These are phyloP conservation scores for Oryctolagus cuniculus DNA, from an alignment of 2,113 vertebrate species.

Conservation along the genomic window mOryCun1.1 NC_091433.1:140842001-140842500, in stretches of 20 bases:
- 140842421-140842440: background rate
- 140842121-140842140: no score
- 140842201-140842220: slow-evolving; percentile 32
- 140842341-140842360: slow-evolving; percentile 30
- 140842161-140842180: no score
- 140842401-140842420: background rate
- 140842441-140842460: background rate
- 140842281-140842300: background rate
- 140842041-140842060: no score
- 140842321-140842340: background rate
- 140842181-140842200: background rate
- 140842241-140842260: background rate
- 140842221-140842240: background rate
- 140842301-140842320: slow-evolving; percentile 6
- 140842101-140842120: no score
- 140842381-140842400: background rate
- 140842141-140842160: no score
- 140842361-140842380: slow-evolving; percentile 14
- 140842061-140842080: no score
- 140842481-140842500: background rate
- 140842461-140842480: background rate
- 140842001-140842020: no score
- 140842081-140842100: no score
- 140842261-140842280: background rate
- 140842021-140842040: no score